Percentiles rank a stretch among this genome's conserved stretches.
Conservation (phyloP, 2,888 invertebrate genomes). For the Ornithoptera alexandrae region DNA sequence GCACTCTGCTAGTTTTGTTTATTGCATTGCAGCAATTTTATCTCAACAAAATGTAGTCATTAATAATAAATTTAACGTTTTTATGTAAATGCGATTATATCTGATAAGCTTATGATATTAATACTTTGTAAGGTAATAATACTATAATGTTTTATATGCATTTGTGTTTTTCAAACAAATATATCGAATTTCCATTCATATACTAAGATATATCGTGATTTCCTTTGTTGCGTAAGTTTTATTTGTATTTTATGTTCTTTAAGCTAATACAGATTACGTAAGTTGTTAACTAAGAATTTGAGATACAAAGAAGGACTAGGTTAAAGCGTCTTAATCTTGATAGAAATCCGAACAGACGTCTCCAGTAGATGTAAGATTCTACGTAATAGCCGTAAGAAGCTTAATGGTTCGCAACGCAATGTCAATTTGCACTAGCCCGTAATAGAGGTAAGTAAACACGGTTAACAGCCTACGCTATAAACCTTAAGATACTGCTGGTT, state of each 20-base stretch:
- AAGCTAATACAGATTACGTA: not conserved
- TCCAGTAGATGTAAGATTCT: conserved; percentile 48
- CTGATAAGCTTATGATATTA: no score
- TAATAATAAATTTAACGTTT: no score
- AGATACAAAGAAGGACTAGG: not conserved
- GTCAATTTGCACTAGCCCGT: conserved; percentile 56
- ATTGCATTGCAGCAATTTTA: no score
- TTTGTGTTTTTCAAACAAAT: no score
- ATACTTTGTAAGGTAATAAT: no score
- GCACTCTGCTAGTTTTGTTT: not conserved
- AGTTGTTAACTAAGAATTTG: not conserved
- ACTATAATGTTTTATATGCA: no score
- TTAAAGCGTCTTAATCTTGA: conserved; percentile 33
- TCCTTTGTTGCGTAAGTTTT: no score
- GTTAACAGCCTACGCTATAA: conserved; percentile 16
- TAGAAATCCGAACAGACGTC: conserved; percentile 47
- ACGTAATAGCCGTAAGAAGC: conserved; percentile 49
- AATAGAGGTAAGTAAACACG: conserved; percentile 23
- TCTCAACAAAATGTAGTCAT: no score
- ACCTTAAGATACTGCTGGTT: not conserved
- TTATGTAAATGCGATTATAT: no score
- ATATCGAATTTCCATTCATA: no score
- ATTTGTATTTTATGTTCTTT: not conserved
- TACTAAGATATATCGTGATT: no score
- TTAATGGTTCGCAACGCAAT: conserved; percentile 62